Percentiles rank a stretch among this genome's conserved stretches.
Evolutionary conservation across 2,888 invertebrate genomes (phyloP).

Genomic region (Sarcophaga carnaria): DNA sequence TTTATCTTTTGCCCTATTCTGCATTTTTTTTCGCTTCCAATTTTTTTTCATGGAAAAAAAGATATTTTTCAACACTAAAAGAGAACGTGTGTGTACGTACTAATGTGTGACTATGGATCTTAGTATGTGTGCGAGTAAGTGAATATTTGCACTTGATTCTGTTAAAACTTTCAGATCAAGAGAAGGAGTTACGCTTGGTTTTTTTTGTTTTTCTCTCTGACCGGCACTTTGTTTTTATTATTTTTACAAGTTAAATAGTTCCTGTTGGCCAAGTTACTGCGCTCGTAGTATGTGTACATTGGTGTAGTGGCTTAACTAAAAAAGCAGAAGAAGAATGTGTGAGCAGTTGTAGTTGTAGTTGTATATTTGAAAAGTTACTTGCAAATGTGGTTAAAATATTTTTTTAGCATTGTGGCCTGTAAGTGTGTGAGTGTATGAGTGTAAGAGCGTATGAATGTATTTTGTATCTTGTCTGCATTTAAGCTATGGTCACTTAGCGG

Average conservation of each 20-base stretch:
- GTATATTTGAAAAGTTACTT: not conserved
- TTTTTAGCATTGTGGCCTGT: not conserved
- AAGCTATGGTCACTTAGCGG: constrained; percentile 72
- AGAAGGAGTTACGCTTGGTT: constrained; percentile 22
- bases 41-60: constrained; percentile 8
- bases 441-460: not conserved
- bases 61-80: constrained; percentile 57
- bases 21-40: not conserved
- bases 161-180: constrained; percentile 53
- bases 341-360: not conserved
- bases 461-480: constrained; percentile 63
- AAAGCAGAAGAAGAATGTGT: not conserved
- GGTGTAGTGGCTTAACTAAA: not conserved
- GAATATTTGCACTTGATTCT: constrained; percentile 47
- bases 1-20: constrained; percentile 52
- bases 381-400: not conserved
- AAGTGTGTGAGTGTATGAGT: not conserved
- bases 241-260: constrained; percentile 55
- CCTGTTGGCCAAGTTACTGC: constrained; percentile 26
- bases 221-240: constrained; percentile 22
- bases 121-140: constrained; percentile 13
- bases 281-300: not conserved
- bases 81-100: not conserved
- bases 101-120: not conserved
- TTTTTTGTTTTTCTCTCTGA: not conserved